Percentiles rank a stretch among this genome's conserved stretches.
These are phyloP conservation scores for Scaptomyza hsui DNA, from an alignment of 1,140 invertebrate species.

Conservation along the genomic window DNA sequence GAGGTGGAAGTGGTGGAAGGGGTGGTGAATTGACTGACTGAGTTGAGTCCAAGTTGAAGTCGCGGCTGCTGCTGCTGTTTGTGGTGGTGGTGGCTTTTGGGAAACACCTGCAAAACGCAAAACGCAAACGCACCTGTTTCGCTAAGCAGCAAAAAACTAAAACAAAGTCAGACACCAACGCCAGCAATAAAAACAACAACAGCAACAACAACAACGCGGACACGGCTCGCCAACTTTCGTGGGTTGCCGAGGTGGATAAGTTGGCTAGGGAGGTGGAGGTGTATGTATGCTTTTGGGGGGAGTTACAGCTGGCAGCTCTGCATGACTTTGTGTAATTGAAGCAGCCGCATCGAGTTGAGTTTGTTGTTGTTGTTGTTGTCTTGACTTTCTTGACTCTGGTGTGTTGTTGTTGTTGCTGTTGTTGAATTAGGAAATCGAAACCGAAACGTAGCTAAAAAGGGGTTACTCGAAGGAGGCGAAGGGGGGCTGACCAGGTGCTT, in stretches of 20 bases:
- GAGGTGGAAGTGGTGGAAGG: not conserved
- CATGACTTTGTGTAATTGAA: slow-evolving; percentile 80
- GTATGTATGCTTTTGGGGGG: not conserved
- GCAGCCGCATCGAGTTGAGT: slow-evolving; percentile 52
- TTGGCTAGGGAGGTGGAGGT: not conserved
- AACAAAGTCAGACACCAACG: slow-evolving; percentile 72
- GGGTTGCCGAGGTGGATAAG: slow-evolving; percentile 23
- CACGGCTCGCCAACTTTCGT: slow-evolving; percentile 72
- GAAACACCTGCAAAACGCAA: slow-evolving; percentile 75
- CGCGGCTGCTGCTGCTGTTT: slow-evolving; percentile 12
- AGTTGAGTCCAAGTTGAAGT: slow-evolving; percentile 20
- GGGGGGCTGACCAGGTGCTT: slow-evolving; percentile 18
- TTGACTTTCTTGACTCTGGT: slow-evolving; percentile 42
- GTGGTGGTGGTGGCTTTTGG: slow-evolving; percentile 73
- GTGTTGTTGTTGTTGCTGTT: slow-evolving; percentile 2
- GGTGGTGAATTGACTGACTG: slow-evolving; percentile 1
- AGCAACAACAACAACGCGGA: slow-evolving; percentile 49
- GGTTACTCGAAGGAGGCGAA: not conserved
- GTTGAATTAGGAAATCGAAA: slow-evolving; percentile 78
- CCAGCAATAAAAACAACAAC: slow-evolving; percentile 40
- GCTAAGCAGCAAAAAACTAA: slow-evolving; percentile 69
- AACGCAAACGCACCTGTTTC: slow-evolving; percentile 83
- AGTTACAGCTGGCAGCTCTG: slow-evolving; percentile 26
- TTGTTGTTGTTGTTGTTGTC: slow-evolving; percentile 5
- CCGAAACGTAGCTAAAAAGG: slow-evolving; percentile 40